Conservation (phyloP, 2,888 invertebrate species). For the Oscheius sp. region DNA sequence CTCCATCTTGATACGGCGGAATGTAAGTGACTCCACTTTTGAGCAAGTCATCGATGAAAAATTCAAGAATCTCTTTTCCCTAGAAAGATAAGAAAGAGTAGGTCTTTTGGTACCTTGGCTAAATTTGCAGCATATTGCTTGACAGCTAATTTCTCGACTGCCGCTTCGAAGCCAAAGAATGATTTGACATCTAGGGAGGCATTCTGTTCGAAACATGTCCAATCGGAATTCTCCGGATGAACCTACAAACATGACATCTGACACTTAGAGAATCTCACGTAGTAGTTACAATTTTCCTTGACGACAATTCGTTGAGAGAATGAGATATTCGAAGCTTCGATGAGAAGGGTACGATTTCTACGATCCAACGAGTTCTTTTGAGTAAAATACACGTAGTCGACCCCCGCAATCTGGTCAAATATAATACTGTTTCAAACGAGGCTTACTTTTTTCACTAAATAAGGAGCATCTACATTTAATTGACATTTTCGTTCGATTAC, state of each 20-base stretch:
- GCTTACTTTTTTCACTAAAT: constrained; percentile 86
- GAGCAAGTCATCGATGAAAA: constrained; percentile 82
- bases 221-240: constrained; percentile 89
- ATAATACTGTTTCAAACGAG: not conserved
- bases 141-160: constrained; percentile 93
- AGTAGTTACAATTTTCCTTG: constrained; percentile 86
- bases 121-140: constrained; percentile 90
- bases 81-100: constrained; percentile 66
- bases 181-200: constrained; percentile 90
- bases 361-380: constrained; percentile 88
- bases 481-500: constrained; percentile 86
- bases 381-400: constrained; percentile 87
- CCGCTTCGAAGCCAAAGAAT: constrained; percentile 91
- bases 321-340: constrained; percentile 91
- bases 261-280: constrained; percentile 76
- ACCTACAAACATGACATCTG: constrained; percentile 75
- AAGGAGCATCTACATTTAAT: constrained; percentile 90
- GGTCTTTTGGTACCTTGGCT: constrained; percentile 76
- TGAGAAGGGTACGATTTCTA: constrained; percentile 81
- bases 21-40: constrained; percentile 80
- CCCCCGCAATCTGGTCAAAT: constrained; percentile 83
- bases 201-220: constrained; percentile 95
- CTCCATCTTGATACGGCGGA: constrained; percentile 71
- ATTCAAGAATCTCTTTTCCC: constrained; percentile 93
- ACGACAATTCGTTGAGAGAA: constrained; percentile 85